A percentile compares a stretch with the other conserved stretches of the same genome.
These are phyloP conservation scores for Kryphioiulus occultus DNA, from an alignment of 2,888 invertebrate genomes.

Conservation along the genomic window DNA sequence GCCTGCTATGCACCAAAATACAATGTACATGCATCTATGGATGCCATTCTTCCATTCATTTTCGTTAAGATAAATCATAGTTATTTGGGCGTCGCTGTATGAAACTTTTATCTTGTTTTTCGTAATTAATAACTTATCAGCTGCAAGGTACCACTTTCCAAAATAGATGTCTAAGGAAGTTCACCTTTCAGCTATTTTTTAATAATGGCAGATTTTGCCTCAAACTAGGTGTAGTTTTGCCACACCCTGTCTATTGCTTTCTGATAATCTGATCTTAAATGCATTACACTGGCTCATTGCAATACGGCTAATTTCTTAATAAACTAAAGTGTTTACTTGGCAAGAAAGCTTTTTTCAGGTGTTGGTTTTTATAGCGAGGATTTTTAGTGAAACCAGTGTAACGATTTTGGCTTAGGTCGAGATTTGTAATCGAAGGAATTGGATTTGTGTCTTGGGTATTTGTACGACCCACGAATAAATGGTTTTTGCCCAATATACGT, in stretches of 20 bases:
- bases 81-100: neutral
- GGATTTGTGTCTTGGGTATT: neutral
- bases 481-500: neutral
- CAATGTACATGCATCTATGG: no score
- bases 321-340: neutral
- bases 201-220: neutral
- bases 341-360: neutral
- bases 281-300: neutral
- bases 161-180: neutral
- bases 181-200: neutral
- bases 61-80: neutral
- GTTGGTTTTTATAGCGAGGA: neutral
- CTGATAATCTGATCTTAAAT: neutral
- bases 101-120: neutral
- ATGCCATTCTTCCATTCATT: no score
- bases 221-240: neutral
- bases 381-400: neutral
- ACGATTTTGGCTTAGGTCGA: neutral
- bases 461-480: neutral
- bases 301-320: neutral
- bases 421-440: conserved; percentile 17
- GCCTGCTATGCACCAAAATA: no score
- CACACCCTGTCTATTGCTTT: conserved; percentile 1
- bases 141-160: neutral
- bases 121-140: neutral